A percentile compares a stretch with the other conserved stretches of the same genome.
Evolutionary conservation across 2,113 vertebrate genomes (phyloP).

Genomic region (Malurus alboscapulatus): DNA sequence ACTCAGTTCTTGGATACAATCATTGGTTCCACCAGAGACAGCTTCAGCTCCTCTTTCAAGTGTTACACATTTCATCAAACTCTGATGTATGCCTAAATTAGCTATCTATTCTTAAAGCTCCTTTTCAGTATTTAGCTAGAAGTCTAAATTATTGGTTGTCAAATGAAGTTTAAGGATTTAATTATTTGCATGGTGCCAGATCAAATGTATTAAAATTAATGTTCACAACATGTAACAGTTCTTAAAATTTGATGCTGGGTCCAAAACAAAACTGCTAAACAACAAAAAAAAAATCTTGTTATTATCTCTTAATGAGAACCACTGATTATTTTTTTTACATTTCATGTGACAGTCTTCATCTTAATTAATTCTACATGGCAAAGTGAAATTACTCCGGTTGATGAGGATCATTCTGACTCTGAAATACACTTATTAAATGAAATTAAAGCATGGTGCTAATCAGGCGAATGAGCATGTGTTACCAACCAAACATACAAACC

Average conservation of each 20-base stretch:
- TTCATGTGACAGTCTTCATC: slow-evolving; percentile 28
- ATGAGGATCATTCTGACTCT: slow-evolving; percentile 8
- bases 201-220: slow-evolving; percentile 16
- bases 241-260: slow-evolving; percentile 17
- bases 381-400: slow-evolving; percentile 35
- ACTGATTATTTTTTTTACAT: slow-evolving; percentile 55
- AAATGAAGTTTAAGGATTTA: slow-evolving; percentile 22
- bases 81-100: slow-evolving; percentile 5
- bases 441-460: slow-evolving; percentile 45
- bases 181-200: slow-evolving; percentile 21
- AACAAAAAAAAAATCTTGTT: slow-evolving; percentile 2
- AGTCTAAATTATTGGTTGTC: slow-evolving; percentile 15
- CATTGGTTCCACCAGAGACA: background rate
- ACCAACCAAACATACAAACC: slow-evolving; percentile 34
- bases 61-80: background rate
- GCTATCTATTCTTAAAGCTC: background rate
- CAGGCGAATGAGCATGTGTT: background rate
- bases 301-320: slow-evolving; percentile 49
- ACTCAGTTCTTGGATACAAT: background rate
- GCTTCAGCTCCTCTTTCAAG: background rate
- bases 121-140: background rate
- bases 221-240: slow-evolving; percentile 1
- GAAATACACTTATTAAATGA: slow-evolving; percentile 38
- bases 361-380: slow-evolving; percentile 30
- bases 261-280: slow-evolving; percentile 23